Evolutionary conservation across 2,797 vertebrate species (phyloP).

Genomic region (Morus bassanus): DNA sequence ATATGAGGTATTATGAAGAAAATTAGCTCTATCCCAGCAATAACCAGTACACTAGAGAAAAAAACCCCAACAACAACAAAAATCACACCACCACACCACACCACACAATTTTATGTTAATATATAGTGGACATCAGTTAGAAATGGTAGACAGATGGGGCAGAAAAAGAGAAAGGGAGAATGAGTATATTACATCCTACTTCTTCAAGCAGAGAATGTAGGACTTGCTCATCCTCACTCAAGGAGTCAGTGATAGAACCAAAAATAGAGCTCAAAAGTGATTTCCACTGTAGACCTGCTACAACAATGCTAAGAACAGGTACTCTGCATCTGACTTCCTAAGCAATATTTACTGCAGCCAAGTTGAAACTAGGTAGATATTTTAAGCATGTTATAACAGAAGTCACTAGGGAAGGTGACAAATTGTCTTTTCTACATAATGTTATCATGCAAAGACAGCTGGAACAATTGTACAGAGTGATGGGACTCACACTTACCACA

Average conservation of each 20-base stretch:
- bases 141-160: not conserved
- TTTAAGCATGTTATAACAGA: not conserved
- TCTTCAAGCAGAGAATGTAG: not conserved
- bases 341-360: not conserved
- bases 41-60: not conserved
- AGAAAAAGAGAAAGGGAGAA: not conserved
- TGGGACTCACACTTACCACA: not conserved
- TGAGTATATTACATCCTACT: not conserved
- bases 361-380: not conserved
- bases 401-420: not conserved
- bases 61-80: not conserved
- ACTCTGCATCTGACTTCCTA: not conserved
- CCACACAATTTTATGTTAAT: not conserved
- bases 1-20: not conserved
- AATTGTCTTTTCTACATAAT: not conserved
- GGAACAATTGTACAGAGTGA: not conserved
- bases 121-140: not conserved
- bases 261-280: not conserved
- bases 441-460: not conserved
- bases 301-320: not conserved
- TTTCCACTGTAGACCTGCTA: not conserved
- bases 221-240: not conserved
- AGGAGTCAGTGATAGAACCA: not conserved
- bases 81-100: not conserved
- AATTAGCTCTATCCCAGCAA: not conserved